These are phyloP conservation scores for Tipula helvola DNA, from an alignment of 2,888 invertebrate species.

Conservation along the genomic window DNA sequence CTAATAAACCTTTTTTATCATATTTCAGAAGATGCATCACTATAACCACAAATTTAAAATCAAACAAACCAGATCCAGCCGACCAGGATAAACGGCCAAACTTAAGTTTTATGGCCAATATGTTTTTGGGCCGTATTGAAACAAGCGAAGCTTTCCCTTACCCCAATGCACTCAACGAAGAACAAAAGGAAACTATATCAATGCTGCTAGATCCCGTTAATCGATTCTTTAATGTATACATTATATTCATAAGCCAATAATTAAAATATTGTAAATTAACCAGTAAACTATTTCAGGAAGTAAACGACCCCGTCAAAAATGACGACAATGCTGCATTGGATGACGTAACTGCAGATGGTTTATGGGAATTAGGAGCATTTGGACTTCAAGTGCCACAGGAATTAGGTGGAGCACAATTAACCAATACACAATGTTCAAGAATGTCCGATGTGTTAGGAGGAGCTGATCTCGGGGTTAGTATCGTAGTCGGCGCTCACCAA, in stretches of 20 bases:
- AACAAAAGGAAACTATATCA: slow-evolving; percentile 70
- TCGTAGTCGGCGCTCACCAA: slow-evolving; percentile 95
- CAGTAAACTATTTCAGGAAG: slow-evolving; percentile 42
- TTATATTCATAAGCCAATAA: no score
- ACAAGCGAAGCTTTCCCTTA: slow-evolving; percentile 65
- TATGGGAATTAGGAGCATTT: slow-evolving; percentile 92
- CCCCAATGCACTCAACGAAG: slow-evolving; percentile 70
- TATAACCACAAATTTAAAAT: slow-evolving; percentile 24
- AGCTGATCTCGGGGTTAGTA: slow-evolving; percentile 87
- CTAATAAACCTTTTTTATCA: background rate
- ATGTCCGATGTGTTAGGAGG: slow-evolving; percentile 88
- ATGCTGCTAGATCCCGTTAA: slow-evolving; percentile 74
- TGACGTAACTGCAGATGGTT: slow-evolving; percentile 55
- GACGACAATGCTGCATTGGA: slow-evolving; percentile 68
- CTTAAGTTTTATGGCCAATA: slow-evolving; percentile 84
- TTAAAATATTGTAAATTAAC: no score
- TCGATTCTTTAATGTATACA: slow-evolving; percentile 58
- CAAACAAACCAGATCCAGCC: slow-evolving; percentile 17
- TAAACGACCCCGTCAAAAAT: slow-evolving; percentile 79
- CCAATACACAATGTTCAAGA: slow-evolving; percentile 87
- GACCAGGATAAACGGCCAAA: slow-evolving; percentile 32
- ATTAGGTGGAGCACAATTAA: slow-evolving; percentile 75
- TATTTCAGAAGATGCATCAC: slow-evolving; percentile 24
- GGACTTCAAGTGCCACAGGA: slow-evolving; percentile 79
- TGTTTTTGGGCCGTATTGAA: slow-evolving; percentile 78